phyloP scores from a whole-genome alignment of 2,113 vertebrate genomes.

The Nesoenas mayeri region DNA sequence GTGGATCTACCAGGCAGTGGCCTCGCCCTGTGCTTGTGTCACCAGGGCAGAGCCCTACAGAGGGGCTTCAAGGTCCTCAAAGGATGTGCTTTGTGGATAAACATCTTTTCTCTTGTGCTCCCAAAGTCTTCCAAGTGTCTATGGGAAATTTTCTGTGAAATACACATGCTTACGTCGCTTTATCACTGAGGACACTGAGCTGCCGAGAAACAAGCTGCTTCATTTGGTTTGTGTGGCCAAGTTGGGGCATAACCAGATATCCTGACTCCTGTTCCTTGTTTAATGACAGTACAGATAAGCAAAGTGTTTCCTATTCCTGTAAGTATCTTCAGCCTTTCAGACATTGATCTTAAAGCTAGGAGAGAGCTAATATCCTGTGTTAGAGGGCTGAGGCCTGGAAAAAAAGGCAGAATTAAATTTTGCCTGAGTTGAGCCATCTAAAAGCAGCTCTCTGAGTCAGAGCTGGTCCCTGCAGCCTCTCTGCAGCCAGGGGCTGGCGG shows the following conservation, averaged over 20 bases:
- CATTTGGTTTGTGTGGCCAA: rapidly evolving
- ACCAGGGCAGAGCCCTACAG: not conserved
- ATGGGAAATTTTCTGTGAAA: not conserved
- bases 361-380: not conserved
- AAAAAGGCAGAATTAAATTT: not conserved
- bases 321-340: not conserved
- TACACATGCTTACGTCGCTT: not conserved
- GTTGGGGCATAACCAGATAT: not conserved
- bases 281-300: not conserved
- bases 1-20: not conserved
- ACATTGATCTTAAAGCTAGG: not conserved
- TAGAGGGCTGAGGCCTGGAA: not conserved
- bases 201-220: not conserved
- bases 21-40: not conserved
- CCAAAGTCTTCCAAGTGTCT: not conserved
- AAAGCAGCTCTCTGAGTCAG: not conserved
- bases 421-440: not conserved
- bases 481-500: not conserved
- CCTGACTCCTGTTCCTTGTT: not conserved
- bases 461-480: not conserved
- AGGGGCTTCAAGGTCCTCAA: not conserved
- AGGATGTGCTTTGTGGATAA: not conserved
- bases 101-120: not conserved
- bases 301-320: not conserved
- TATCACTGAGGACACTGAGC: not conserved